Evolutionary conservation across 2,113 vertebrate genomes (phyloP).

Genomic region (Sardina pilchardus): DNA sequence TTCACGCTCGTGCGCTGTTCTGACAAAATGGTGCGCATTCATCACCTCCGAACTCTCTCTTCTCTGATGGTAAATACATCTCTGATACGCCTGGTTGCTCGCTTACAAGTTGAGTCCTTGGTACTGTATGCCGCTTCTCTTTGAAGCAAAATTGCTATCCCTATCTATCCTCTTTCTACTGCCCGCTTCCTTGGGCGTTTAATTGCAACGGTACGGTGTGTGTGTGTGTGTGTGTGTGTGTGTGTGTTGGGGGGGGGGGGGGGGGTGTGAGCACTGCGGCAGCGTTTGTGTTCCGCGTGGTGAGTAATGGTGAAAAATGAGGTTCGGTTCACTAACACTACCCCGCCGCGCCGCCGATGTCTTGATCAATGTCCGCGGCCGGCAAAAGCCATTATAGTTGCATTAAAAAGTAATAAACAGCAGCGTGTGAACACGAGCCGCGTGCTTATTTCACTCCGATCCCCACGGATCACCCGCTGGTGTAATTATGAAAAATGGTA

Average conservation of each 20-base stretch:
- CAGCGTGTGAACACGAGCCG: slow-evolving; percentile 23
- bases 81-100: neutral
- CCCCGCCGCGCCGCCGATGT: neutral
- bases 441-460: slow-evolving; percentile 23
- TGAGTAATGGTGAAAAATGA: slow-evolving; percentile 38
- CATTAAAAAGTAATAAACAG: slow-evolving; percentile 54
- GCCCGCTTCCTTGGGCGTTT: neutral
- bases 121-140: no score
- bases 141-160: no score
- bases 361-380: slow-evolving; percentile 39
- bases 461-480: slow-evolving; percentile 20
- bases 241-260: no score
- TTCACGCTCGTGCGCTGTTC: neutral
- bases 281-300: neutral
- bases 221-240: no score
- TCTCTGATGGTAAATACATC: neutral
- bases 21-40: neutral
- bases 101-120: neutral
- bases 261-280: neutral
- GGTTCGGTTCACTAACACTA: neutral
- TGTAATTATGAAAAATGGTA: slow-evolving; percentile 42
- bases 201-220: neutral
- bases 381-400: slow-evolving; percentile 36
- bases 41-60: neutral
- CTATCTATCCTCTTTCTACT: no score